Percentiles rank a stretch among this genome's conserved stretches.
phyloP scores from a whole-genome alignment of 2,888 invertebrate species.

The Latrodectus elegans region DNA sequence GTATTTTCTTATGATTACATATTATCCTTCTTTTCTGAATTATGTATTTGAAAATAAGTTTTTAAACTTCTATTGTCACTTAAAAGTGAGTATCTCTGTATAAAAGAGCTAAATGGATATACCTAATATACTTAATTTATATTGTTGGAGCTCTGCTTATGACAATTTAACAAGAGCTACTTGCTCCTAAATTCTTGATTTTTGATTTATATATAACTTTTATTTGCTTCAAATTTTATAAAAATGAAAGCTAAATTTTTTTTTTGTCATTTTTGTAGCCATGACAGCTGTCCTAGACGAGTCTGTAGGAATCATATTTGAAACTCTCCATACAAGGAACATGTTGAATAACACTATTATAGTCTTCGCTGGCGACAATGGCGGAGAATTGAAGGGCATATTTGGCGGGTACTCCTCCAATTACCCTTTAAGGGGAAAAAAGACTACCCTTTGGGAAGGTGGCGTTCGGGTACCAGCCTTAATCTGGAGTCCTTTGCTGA shows the following conservation, averaged over 20 bases:
- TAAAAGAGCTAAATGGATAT: too few relatives aligned
- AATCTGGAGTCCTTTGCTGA: conserved; percentile 83
- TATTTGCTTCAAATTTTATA: too few relatives aligned
- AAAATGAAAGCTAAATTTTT: neutral
- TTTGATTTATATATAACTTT: too few relatives aligned
- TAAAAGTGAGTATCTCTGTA: too few relatives aligned
- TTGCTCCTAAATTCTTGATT: too few relatives aligned
- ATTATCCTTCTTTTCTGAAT: too few relatives aligned
- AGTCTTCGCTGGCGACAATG: conserved; percentile 91
- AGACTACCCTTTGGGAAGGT: conserved; percentile 90
- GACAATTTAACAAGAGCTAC: too few relatives aligned
- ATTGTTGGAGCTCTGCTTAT: too few relatives aligned
- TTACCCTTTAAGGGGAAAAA: conserved; percentile 77
- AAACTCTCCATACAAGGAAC: conserved; percentile 80
- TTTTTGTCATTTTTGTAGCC: conserved; percentile 77
- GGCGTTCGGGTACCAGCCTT: conserved; percentile 88
- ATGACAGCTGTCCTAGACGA: conserved; percentile 90
- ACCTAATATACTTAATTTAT: too few relatives aligned
- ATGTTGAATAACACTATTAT: conserved; percentile 88
- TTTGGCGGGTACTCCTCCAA: conserved; percentile 77
- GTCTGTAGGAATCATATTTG: conserved; percentile 86
- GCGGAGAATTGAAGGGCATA: conserved; percentile 77
- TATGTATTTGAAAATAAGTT: too few relatives aligned
- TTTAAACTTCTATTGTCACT: too few relatives aligned
- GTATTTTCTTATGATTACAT: too few relatives aligned